Evolutionary conservation across 2,888 invertebrate genomes (phyloP).

Genomic region (Hybos culiciformis): DNA sequence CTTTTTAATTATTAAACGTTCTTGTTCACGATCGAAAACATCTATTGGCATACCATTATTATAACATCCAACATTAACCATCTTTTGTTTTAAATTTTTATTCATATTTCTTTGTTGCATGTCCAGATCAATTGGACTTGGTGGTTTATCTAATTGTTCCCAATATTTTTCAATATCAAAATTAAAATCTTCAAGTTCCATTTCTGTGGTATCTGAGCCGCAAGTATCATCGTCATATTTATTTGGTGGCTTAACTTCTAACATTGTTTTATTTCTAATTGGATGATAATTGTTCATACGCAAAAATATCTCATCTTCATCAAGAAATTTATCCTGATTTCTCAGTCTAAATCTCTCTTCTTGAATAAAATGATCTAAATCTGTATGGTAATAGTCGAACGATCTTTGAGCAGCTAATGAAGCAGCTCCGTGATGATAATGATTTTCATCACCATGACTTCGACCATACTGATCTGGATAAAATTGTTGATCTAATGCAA

Average conservation of each 20-base stretch:
- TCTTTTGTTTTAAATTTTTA: constrained; percentile 32
- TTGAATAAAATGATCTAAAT: constrained; percentile 31
- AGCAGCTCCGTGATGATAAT: too few relatives aligned
- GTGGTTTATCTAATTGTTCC: constrained; percentile 34
- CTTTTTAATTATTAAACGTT: constrained; percentile 33
- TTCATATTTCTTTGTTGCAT: constrained; percentile 34
- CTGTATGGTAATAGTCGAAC: constrained; percentile 23
- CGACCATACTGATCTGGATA: constrained; percentile 1
- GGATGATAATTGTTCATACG: constrained; percentile 15
- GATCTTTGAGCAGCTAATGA: too few relatives aligned
- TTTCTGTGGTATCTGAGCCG: constrained; percentile 34
- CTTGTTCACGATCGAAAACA: constrained; percentile 32
- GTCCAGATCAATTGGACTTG: constrained; percentile 32
- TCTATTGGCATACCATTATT: constrained; percentile 33
- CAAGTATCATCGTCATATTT: constrained; percentile 31
- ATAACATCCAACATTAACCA: constrained; percentile 32
- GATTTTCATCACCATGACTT: not conserved
- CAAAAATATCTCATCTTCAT: constrained; percentile 31
- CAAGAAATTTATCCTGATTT: constrained; percentile 33
- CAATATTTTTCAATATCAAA: constrained; percentile 36
- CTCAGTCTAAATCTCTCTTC: constrained; percentile 31
- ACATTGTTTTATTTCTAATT: constrained; percentile 30
- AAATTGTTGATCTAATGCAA: not conserved
- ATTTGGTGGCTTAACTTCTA: constrained; percentile 33
- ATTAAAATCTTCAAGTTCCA: constrained; percentile 35